phyloP scores from a whole-genome alignment of 2,888 invertebrate genomes.

The Rotaria sp. region DNA sequence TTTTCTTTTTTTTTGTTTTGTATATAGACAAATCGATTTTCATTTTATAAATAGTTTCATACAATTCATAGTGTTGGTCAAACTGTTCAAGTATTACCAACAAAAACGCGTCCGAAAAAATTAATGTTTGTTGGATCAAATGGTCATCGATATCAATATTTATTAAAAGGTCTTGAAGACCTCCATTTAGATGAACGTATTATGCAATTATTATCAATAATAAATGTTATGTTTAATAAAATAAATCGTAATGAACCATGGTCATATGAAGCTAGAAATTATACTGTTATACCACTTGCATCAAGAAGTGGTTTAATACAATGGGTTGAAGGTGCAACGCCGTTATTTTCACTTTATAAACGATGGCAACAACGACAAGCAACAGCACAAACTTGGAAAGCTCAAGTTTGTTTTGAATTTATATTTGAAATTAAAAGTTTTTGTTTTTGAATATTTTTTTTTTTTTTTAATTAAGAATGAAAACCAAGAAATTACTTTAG shows the following conservation, averaged over 20 bases:
- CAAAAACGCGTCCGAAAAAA: constrained; percentile 97
- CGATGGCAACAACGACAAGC: constrained; percentile 58
- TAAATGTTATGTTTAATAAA: constrained; percentile 84
- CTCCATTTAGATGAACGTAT: constrained; percentile 93
- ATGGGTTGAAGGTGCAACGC: constrained; percentile 95
- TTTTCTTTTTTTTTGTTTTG: neutral
- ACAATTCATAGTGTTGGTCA: constrained; percentile 35
- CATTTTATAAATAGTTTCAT: too few relatives aligned
- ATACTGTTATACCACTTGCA: constrained; percentile 73
- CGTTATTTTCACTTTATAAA: constrained; percentile 87
- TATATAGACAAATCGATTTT: too few relatives aligned
- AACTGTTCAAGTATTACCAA: constrained; percentile 36
- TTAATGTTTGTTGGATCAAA: constrained; percentile 84
- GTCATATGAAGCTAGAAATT: constrained; percentile 38
- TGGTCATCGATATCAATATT: constrained; percentile 60
- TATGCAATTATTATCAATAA: constrained; percentile 86
- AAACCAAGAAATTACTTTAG: neutral
- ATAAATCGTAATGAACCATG: constrained; percentile 42
- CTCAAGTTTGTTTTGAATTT: constrained; percentile 12
- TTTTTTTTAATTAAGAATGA: neutral
- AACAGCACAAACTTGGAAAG: constrained; percentile 32
- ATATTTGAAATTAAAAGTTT: too few relatives aligned
- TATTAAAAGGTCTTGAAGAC: constrained; percentile 96
- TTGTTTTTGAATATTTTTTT: too few relatives aligned
- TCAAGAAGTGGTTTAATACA: constrained; percentile 91